A percentile compares a stretch with the other conserved stretches of the same genome.
phyloP scores from a whole-genome alignment of 2,113 vertebrate species.

The Phylloscopus trochilus region DNA sequence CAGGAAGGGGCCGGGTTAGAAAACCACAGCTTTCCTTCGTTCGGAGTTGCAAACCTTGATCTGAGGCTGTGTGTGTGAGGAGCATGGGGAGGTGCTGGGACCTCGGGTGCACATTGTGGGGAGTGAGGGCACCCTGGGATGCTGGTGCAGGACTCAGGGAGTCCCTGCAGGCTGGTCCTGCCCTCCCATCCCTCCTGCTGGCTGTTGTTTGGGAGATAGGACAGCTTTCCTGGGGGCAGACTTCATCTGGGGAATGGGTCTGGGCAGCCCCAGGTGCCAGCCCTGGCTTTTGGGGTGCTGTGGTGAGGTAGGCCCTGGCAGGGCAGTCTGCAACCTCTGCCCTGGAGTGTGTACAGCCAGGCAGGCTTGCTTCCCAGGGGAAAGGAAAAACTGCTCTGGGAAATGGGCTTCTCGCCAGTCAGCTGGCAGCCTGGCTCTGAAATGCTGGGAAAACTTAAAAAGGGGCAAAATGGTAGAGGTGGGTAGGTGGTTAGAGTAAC shows the following conservation, averaged over 20 bases:
- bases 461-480: background rate
- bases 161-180: background rate
- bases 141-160: background rate
- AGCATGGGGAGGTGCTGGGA: background rate
- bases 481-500: background rate
- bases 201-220: background rate
- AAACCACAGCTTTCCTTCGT: background rate
- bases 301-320: fast-evolving
- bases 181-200: background rate
- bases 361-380: background rate
- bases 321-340: background rate
- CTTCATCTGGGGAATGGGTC: background rate
- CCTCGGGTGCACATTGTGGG: fast-evolving
- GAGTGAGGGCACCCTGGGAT: fast-evolving
- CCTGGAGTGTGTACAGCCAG: fast-evolving
- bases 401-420: background rate
- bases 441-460: background rate
- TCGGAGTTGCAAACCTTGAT: background rate
- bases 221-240: background rate
- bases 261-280: background rate
- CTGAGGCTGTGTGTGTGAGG: fast-evolving
- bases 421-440: background rate
- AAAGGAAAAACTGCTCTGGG: background rate
- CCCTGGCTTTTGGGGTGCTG: background rate
- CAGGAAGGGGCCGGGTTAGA: background rate